Evolutionary conservation across 2,113 vertebrate genomes (phyloP).

Genomic region (Cyrtonyx montezumae): DNA sequence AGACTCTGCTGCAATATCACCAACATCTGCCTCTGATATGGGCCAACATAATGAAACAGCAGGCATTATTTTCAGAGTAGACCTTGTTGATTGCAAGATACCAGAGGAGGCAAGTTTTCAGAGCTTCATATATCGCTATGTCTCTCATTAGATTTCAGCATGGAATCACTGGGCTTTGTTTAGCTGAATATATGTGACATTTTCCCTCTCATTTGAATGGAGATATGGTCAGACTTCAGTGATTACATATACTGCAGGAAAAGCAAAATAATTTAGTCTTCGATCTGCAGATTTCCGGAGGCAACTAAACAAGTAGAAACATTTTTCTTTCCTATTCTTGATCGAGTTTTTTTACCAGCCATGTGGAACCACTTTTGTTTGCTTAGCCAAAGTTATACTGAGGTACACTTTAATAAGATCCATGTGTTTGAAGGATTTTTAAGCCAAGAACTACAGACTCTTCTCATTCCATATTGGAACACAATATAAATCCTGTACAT

Average conservation of each 20-base stretch:
- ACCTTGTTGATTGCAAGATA: not conserved
- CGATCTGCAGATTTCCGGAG: not conserved
- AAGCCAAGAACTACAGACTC: slow-evolving; percentile 33
- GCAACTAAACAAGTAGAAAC: slow-evolving; percentile 40
- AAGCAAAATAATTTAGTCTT: slow-evolving; percentile 33
- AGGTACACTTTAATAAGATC: slow-evolving; percentile 46
- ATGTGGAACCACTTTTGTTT: slow-evolving; percentile 72
- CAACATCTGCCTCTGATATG: not conserved
- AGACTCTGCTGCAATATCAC: not conserved
- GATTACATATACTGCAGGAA: not conserved
- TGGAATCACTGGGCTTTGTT: slow-evolving; percentile 28
- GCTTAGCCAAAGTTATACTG: slow-evolving; percentile 7
- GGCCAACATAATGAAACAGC: not conserved
- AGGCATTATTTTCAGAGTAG: not conserved
- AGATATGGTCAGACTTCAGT: slow-evolving; percentile 13
- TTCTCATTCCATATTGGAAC: slow-evolving; percentile 20
- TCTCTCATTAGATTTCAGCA: not conserved
- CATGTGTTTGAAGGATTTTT: slow-evolving; percentile 39
- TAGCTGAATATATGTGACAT: not conserved
- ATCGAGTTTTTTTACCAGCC: slow-evolving; percentile 57
- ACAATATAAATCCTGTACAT: not conserved
- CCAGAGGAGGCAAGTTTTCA: not conserved
- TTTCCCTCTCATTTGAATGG: not conserved
- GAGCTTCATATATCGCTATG: not conserved
- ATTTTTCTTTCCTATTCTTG: slow-evolving; percentile 21